These are phyloP conservation scores for Tapirus terrestris DNA, from an alignment of 2,113 vertebrate species.

Conservation along the genomic window DNA sequence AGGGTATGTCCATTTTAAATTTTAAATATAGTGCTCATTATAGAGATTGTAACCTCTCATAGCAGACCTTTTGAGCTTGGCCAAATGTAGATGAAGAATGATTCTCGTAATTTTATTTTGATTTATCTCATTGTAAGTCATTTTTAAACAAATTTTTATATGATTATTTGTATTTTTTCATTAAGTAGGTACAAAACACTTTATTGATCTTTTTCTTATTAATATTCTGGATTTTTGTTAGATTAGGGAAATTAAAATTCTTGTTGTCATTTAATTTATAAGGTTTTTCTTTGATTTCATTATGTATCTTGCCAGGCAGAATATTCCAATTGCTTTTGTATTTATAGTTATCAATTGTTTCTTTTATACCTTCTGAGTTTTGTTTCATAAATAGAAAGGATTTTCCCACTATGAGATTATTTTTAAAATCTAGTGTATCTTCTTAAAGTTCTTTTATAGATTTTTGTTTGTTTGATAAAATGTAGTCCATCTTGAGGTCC, in stretches of 20 bases:
- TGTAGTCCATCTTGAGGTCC: neutral
- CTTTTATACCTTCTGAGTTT: neutral
- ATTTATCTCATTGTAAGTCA: neutral
- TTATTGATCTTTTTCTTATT: neutral
- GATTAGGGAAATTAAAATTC: neutral
- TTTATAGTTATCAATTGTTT: neutral
- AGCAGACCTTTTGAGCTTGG: neutral
- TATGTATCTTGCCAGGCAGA: neutral
- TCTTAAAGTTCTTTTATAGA: neutral
- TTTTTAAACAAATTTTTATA: neutral
- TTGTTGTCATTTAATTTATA: neutral
- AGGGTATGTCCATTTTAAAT: neutral
- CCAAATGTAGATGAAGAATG: neutral
- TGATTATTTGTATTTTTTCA: neutral
- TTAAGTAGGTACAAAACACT: neutral
- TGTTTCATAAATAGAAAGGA: neutral
- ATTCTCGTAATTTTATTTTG: neutral
- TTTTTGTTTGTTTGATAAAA: constrained; percentile 37
- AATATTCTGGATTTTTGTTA: neutral
- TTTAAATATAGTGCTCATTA: neutral
- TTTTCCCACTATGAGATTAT: neutral
- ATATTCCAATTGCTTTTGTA: neutral
- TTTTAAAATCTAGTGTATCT: neutral
- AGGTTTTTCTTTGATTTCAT: neutral
- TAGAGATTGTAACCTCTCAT: neutral